phyloP scores from a whole-genome alignment of 2,113 vertebrate genomes.

The Neolamprologus ventralis region DNA sequence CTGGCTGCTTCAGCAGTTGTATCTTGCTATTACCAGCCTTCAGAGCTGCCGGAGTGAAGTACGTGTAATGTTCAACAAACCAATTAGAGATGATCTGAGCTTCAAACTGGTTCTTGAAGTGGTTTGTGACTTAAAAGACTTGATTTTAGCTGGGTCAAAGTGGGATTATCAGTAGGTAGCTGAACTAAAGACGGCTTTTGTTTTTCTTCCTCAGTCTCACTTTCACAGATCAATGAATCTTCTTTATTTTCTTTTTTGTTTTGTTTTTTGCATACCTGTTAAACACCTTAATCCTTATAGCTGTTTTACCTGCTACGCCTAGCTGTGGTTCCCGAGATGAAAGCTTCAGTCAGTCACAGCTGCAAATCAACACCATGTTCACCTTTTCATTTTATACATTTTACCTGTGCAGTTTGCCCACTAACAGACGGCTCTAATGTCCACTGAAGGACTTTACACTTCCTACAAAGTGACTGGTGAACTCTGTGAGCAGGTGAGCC shows the following conservation, averaged over 20 bases:
- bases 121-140: not conserved
- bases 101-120: not conserved
- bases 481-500: not conserved
- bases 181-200: not conserved
- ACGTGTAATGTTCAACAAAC: not conserved
- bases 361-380: not conserved
- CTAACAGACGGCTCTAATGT: not conserved
- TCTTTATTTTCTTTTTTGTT: not conserved
- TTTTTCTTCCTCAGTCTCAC: not conserved
- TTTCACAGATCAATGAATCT: not conserved
- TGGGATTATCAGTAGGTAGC: not conserved
- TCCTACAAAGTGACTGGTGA: accelerated
- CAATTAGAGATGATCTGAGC: not conserved
- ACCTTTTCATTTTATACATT: not conserved
- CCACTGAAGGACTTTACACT: not conserved
- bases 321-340: not conserved
- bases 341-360: not conserved
- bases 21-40: not conserved
- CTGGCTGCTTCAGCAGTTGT: not conserved
- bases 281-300: not conserved
- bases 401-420: accelerated
- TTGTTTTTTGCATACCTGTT: not conserved
- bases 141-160: not conserved
- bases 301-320: not conserved
- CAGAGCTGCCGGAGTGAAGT: not conserved